A percentile compares a stretch with the other conserved stretches of the same genome.
Evolutionary conservation across 2,888 invertebrate genomes (phyloP).

Genomic region (Marronus borbonicus): DNA sequence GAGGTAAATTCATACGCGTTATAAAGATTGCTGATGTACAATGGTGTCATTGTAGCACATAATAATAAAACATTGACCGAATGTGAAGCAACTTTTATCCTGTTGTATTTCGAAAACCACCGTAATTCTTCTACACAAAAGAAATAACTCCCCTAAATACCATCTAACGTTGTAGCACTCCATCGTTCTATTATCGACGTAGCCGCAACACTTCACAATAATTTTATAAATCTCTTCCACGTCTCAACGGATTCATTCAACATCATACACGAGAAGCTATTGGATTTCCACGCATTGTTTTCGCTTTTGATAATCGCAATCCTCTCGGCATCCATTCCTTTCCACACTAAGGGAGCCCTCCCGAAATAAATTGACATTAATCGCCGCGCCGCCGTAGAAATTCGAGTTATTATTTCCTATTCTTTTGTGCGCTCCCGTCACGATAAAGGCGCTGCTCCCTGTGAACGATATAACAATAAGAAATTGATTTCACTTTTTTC

Average conservation of each 20-base stretch:
- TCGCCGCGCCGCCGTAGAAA: constrained; percentile 34
- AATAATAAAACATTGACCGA: no score
- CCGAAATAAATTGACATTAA: constrained; percentile 34
- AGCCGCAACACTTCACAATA: constrained; percentile 8
- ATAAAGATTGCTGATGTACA: no score
- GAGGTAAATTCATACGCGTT: no score
- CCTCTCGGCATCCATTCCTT: constrained; percentile 21
- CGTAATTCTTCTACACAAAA: no score
- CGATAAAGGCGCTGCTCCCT: background rate
- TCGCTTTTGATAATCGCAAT: constrained; percentile 29
- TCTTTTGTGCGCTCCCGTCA: background rate
- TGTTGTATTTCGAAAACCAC: no score
- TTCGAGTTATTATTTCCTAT: constrained; percentile 27
- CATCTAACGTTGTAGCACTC: no score
- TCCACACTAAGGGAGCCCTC: background rate
- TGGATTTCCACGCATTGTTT: constrained; percentile 26
- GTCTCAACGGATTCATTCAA: constrained; percentile 14
- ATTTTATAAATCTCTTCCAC: constrained; percentile 20
- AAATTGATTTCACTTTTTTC: constrained; percentile 22
- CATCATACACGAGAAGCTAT: constrained; percentile 25
- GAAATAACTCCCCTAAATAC: no score
- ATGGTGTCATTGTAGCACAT: no score
- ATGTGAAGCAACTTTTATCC: no score
- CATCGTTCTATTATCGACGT: constrained; percentile 3
- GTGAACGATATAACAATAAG: constrained; percentile 22